These are phyloP conservation scores for Thamnophis sirtalis DNA, from an alignment of 2,113 vertebrate genomes.

Conservation along the genomic window DNA sequence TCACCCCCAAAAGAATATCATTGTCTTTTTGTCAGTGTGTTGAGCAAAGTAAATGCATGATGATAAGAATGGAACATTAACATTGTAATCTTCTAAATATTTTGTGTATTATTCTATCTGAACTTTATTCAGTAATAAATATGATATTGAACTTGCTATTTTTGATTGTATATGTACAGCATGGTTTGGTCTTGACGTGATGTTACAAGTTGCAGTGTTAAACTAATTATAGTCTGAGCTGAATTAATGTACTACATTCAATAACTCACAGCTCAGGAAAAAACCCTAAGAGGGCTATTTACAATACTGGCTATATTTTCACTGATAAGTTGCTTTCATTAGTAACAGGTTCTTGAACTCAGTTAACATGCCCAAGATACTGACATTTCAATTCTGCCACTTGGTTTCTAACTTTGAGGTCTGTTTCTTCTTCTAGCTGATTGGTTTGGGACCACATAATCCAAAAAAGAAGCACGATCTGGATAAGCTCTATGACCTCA, in stretches of 20 bases:
- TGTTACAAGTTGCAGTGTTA: not conserved
- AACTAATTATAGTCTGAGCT: not conserved
- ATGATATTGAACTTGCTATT: not conserved
- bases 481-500: conserved; percentile 73
- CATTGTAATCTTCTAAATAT: not conserved
- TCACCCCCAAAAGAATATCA: fast-evolving
- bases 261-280: not conserved
- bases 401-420: not conserved
- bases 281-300: not conserved
- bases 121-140: not conserved
- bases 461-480: conserved; percentile 73
- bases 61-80: not conserved
- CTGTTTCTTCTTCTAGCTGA: conserved; percentile 62
- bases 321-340: not conserved
- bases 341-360: not conserved
- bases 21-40: not conserved
- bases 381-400: not conserved
- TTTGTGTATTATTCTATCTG: conserved; percentile 27
- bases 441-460: conserved; percentile 71
- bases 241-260: not conserved
- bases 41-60: not conserved
- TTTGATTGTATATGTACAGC: not conserved
- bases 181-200: not conserved
- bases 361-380: not conserved
- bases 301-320: not conserved